Evolutionary conservation across 2,888 invertebrate genomes (phyloP).

Genomic region (Scaptomyza reducta): DNA sequence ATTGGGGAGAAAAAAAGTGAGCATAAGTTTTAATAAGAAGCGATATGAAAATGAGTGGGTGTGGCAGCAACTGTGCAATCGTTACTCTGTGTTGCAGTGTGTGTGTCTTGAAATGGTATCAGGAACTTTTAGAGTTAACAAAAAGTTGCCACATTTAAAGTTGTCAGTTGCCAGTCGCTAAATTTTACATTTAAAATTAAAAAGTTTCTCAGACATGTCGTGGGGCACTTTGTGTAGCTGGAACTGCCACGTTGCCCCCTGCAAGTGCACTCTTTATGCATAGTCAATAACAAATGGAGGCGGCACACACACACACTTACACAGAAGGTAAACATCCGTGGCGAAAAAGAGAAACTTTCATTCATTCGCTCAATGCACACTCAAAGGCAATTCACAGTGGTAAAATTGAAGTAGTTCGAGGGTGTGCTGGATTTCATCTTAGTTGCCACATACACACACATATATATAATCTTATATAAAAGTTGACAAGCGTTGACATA

Average conservation of each 20-base stretch:
- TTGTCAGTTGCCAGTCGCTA: slow-evolving; percentile 31
- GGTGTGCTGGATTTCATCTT: slow-evolving; percentile 44
- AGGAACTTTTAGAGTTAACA: slow-evolving; percentile 13
- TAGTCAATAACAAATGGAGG: slow-evolving; percentile 63
- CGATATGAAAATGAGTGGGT: slow-evolving; percentile 40
- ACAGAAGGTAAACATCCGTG: slow-evolving; percentile 17
- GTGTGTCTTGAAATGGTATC: background rate
- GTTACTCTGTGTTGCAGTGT: background rate
- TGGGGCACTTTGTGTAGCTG: slow-evolving; percentile 38
- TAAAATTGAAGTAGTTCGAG: background rate
- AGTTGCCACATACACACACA: slow-evolving; percentile 4
- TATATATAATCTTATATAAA: slow-evolving; percentile 47
- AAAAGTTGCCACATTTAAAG: slow-evolving; percentile 55
- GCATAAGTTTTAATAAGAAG: slow-evolving; percentile 66
- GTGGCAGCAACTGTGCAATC: slow-evolving; percentile 21
- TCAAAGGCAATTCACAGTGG: slow-evolving; percentile 62
- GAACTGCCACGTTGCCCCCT: slow-evolving; percentile 26
- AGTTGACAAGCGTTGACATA: slow-evolving; percentile 80
- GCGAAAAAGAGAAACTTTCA: slow-evolving; percentile 49
- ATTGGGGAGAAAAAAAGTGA: slow-evolving; percentile 53
- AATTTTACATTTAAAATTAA: slow-evolving; percentile 72
- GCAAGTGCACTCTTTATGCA: slow-evolving; percentile 47
- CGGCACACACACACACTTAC: slow-evolving; percentile 24
- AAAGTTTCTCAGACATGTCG: slow-evolving; percentile 48
- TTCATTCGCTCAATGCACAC: slow-evolving; percentile 71